Conservation (phyloP, 2,888 invertebrate genomes). For the Quadroppia sp. region DNA sequence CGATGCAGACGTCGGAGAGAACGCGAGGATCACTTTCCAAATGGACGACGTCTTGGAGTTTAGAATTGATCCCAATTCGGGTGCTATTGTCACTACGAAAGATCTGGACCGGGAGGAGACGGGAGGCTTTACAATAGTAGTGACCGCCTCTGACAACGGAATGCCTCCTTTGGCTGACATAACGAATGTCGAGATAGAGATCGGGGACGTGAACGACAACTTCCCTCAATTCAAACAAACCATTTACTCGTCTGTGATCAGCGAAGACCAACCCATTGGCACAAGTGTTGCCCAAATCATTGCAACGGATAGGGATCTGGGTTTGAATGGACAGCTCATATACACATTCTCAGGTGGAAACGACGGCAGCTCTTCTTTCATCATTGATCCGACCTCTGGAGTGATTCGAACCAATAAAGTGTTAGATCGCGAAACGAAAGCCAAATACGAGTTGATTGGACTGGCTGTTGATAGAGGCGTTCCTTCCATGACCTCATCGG, state of each 20-base stretch:
- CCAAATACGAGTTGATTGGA: conserved; percentile 77
- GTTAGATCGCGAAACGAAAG: conserved; percentile 83
- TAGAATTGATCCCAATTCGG: conserved; percentile 83
- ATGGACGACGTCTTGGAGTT: conserved; percentile 61
- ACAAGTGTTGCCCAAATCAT: conserved; percentile 54
- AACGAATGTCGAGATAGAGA: conserved; percentile 89
- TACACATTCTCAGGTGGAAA: conserved; percentile 49
- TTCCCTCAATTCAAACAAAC: conserved; percentile 59
- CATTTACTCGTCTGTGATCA: conserved; percentile 73
- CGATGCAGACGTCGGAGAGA: conserved; percentile 90
- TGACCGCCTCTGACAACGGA: conserved; percentile 89
- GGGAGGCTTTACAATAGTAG: conserved; percentile 75
- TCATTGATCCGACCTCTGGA: conserved; percentile 86
- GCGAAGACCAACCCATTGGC: conserved; percentile 82
- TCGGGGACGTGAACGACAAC: conserved; percentile 95
- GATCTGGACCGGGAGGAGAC: conserved; percentile 76
- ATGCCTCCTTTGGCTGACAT: conserved; percentile 84
- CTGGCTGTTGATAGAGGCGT: conserved; percentile 84
- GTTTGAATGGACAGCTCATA: conserved; percentile 76
- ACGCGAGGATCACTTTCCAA: conserved; percentile 64
- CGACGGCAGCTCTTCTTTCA: conserved; percentile 79
- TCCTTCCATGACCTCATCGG: conserved; percentile 59
- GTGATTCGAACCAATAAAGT: conserved; percentile 82
- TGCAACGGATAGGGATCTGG: conserved; percentile 78
- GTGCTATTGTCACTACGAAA: conserved; percentile 82